Evolutionary conservation across 2,888 invertebrate species (phyloP).

Genomic region (Gastracanthus pulcherrimus): DNA sequence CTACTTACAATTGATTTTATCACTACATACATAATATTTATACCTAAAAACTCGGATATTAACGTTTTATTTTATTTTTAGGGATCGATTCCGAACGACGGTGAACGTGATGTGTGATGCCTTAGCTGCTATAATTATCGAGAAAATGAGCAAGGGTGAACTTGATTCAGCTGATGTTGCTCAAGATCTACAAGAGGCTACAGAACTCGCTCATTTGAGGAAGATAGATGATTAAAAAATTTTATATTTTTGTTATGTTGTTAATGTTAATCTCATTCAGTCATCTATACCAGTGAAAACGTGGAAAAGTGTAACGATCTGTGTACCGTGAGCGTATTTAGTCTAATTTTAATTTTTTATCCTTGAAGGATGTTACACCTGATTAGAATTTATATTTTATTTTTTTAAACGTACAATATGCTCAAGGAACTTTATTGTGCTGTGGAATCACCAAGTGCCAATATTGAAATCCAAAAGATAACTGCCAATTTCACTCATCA

Average conservation of each 20-base stretch:
- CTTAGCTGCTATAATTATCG: slow-evolving; percentile 94
- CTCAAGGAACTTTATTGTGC: slow-evolving; percentile 11
- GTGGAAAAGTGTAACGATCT: background rate
- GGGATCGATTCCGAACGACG: slow-evolving; percentile 92
- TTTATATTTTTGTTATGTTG: slow-evolving; percentile 10
- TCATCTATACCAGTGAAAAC: slow-evolving; percentile 35
- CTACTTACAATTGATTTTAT: no score
- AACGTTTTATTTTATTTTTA: slow-evolving; percentile 77
- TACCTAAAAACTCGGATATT: background rate
- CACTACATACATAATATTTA: no score
- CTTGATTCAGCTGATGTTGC: slow-evolving; percentile 73
- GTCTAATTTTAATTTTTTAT: slow-evolving; percentile 22
- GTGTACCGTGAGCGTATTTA: background rate
- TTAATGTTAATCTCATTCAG: background rate
- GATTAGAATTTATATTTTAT: slow-evolving; percentile 11
- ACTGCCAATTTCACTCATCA: background rate
- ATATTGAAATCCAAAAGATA: slow-evolving; percentile 24
- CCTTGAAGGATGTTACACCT: background rate
- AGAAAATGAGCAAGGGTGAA: slow-evolving; percentile 89
- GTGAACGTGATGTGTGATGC: slow-evolving; percentile 98
- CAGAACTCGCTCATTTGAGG: slow-evolving; percentile 67
- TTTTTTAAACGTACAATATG: background rate
- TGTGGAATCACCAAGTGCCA: slow-evolving; percentile 36
- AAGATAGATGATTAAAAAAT: slow-evolving; percentile 50
- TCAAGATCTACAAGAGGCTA: slow-evolving; percentile 65